Base-by-base conservation (phyloP, 2,888 invertebrate genomes). In the Ichneumoninae sp. region DNA sequence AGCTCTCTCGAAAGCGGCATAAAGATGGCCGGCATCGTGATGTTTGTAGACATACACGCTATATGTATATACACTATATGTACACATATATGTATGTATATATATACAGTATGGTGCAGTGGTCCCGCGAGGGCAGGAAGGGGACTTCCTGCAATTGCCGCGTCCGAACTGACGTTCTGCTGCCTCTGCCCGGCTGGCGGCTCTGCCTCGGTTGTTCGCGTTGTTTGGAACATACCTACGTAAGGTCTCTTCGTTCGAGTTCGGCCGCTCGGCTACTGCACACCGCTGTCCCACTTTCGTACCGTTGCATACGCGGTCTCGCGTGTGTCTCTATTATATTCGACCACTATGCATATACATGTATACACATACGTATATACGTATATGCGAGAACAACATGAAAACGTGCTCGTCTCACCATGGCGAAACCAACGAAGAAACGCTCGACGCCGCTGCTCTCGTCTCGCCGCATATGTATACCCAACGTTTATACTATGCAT, bases 71-170 rank as follows among this genome's bases (percentile, higher is more conserved):
- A 47, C 10, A 36, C 30, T 33, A 33, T 75, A 69, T 47, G 26
- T 50, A n/a, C 50, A 13, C n/a, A 44, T 36, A 65, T 30, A 71
- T n/a, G 36, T 60, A 33, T 40, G 16, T 76, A 70, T 52, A 33
- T 36, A 70, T 7, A 52, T 8, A 33, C 30, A 65, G 62, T 68
- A 66, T 57, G 54, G 60, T 75, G 74, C 75, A 69, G 52, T 26
- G 62, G 66, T 81, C 68, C 70, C 66, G 82, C 62, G 80, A 75
- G 68, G 79, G 71, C 87, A 88, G 88, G 87, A 88, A 87, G 86
- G 84, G 62, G 80, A 84, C 86, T 88, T 88, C 87, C 87, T 88
- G 88, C 87, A 87, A 88, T 88, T 87, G 84, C 86, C 72, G 52
- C 72, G 77, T 84, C 80, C 81, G 78, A 86, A 86, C 80, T 84